Evolutionary conservation across 2,888 invertebrate species (phyloP).

Genomic region (Platypus cylindrus): DNA sequence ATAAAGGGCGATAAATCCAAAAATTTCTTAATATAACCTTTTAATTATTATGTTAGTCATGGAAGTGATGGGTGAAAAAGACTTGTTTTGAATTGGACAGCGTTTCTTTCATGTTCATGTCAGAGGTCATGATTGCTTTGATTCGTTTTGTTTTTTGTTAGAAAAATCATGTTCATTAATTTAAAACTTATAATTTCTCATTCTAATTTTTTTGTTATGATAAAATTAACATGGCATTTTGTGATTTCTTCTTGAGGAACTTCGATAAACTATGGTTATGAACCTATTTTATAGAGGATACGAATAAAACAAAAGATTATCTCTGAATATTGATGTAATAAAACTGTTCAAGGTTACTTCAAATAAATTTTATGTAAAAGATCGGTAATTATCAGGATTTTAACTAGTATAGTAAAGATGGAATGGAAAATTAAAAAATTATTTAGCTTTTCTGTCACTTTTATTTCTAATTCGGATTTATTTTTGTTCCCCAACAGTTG

Average conservation of each 20-base stretch:
- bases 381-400: conserved; percentile 11
- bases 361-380: conserved; percentile 14
- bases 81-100: conserved; percentile 18
- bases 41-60: too few relatives aligned
- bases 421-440: conserved; percentile 2
- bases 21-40: too few relatives aligned
- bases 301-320: conserved; percentile 15
- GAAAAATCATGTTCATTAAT: too few relatives aligned
- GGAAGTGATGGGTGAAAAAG: too few relatives aligned
- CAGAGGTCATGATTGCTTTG: conserved; percentile 25
- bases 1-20: conserved; percentile 6
- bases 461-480: neutral
- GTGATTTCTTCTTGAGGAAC: too few relatives aligned
- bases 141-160: too few relatives aligned
- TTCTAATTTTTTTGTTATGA: too few relatives aligned
- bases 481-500: conserved; percentile 1
- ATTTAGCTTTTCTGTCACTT: conserved; percentile 1
- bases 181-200: too few relatives aligned
- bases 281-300: too few relatives aligned
- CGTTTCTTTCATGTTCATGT: conserved; percentile 23
- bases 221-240: too few relatives aligned
- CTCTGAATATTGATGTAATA: conserved; percentile 18
- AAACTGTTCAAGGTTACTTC: conserved; percentile 22
- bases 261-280: too few relatives aligned
- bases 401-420: conserved; percentile 4